Evolutionary conservation across 2,888 invertebrate species (phyloP).

Genomic region (Ennomos quercinarius): DNA sequence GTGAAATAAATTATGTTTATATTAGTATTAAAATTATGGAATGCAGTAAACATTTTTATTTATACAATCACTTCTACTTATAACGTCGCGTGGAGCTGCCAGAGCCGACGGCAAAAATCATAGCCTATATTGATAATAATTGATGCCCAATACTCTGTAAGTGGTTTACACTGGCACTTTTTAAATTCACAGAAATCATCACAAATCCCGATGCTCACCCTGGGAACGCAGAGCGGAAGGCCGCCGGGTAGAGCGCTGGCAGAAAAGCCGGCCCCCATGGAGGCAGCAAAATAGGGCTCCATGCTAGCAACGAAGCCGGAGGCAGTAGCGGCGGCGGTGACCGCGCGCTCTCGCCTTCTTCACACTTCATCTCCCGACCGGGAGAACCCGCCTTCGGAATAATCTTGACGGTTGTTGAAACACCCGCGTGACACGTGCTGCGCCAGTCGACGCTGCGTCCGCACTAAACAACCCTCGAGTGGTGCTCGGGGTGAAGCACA

Average conservation of each 20-base stretch:
- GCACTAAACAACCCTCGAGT: slow-evolving; percentile 85
- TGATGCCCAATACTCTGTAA: neutral
- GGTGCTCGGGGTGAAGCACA: slow-evolving; percentile 84
- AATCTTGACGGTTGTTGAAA: slow-evolving; percentile 70
- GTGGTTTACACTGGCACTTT: slow-evolving; percentile 31
- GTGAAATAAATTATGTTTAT: too few species aligned
- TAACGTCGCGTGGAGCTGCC: too few species aligned
- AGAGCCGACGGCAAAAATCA: too few species aligned
- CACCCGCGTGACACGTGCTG: slow-evolving; percentile 79
- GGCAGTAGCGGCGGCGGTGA: slow-evolving; percentile 79
- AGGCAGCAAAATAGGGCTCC: slow-evolving; percentile 90
- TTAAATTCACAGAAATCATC: slow-evolving; percentile 26
- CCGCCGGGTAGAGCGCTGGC: slow-evolving; percentile 90
- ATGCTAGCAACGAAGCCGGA: slow-evolving; percentile 88
- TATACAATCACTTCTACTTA: too few species aligned
- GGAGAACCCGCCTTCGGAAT: slow-evolving; percentile 82
- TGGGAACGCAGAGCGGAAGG: slow-evolving; percentile 89
- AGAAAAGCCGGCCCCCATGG: slow-evolving; percentile 91
- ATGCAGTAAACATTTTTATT: too few species aligned
- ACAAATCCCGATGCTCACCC: slow-evolving; percentile 85
- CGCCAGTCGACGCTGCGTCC: slow-evolving; percentile 79
- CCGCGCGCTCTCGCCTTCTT: slow-evolving; percentile 76
- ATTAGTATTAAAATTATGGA: too few species aligned
- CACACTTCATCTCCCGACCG: slow-evolving; percentile 83
- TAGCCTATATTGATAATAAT: too few species aligned